A percentile compares a stretch with the other conserved stretches of the same genome.
These are phyloP conservation scores for Tamias sibiricus DNA, from an alignment of 2,113 vertebrate genomes.

Conservation along the genomic window DNA sequence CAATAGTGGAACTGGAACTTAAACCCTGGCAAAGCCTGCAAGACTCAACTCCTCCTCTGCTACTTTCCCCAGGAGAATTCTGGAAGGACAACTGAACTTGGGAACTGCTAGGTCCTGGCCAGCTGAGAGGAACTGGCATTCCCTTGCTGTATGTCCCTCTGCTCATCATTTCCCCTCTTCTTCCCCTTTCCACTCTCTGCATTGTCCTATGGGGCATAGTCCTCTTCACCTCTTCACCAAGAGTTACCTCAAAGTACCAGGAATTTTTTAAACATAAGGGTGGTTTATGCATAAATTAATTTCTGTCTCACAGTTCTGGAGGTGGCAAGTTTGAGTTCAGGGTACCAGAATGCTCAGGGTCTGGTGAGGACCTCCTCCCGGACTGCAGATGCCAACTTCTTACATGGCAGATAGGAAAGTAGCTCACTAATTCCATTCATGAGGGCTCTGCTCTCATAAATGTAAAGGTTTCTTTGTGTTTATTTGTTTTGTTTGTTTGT, in stretches of 20 bases:
- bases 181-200: neutral
- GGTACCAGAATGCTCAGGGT: neutral
- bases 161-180: rapidly evolving
- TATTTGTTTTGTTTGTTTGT: too few species aligned
- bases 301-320: neutral
- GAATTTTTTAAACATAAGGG: too few species aligned
- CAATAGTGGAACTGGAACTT: neutral
- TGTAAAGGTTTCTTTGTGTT: too few species aligned
- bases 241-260: neutral
- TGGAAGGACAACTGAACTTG: neutral
- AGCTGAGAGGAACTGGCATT: neutral
- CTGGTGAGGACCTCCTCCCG: neutral
- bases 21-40: neutral
- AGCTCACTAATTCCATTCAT: neutral
- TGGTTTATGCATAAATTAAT: neutral
- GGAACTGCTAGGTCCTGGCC: neutral
- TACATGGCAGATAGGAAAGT: neutral
- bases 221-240: rapidly evolving
- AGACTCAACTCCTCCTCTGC: neutral
- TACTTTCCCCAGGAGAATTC: neutral
- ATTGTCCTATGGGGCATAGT: rapidly evolving
- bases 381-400: neutral
- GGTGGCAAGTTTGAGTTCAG: neutral
- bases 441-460: too few species aligned
- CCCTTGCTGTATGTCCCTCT: rapidly evolving